These are phyloP conservation scores for Hippocampus barbouri DNA, from an alignment of 2,113 vertebrate genomes.

Conservation along the genomic window DNA sequence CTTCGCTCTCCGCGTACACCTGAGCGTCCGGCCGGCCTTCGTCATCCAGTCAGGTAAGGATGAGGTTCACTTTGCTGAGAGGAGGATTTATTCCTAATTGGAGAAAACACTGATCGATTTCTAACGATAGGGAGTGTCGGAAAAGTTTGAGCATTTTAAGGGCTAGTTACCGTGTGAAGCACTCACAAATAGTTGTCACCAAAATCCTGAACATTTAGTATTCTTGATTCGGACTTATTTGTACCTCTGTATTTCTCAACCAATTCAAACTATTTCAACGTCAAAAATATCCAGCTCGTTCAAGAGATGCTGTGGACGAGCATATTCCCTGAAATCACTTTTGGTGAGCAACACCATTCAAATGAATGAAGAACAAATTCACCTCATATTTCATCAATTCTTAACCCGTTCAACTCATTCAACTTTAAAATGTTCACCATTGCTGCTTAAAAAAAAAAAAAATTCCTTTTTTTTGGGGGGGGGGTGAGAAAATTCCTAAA, in stretches of 20 bases:
- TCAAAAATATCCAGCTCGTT: neutral
- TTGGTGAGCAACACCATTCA: no score
- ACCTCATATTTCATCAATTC: neutral
- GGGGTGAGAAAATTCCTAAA: neutral
- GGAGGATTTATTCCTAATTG: neutral
- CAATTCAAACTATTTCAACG: neutral
- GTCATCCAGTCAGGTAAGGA: constrained; percentile 56
- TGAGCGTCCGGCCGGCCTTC: constrained; percentile 39
- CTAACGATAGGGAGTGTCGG: neutral
- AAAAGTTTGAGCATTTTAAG: neutral
- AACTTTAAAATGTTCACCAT: no score
- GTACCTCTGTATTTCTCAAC: neutral
- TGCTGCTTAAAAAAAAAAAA: no score
- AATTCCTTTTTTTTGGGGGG: neutral
- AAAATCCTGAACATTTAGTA: neutral
- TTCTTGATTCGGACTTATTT: neutral
- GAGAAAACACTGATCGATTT: neutral
- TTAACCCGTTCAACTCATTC: neutral
- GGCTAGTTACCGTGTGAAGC: neutral
- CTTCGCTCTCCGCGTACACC: constrained; percentile 28
- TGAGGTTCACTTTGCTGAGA: neutral
- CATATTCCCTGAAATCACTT: no score
- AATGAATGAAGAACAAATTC: neutral
- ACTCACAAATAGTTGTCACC: neutral
- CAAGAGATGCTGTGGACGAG: no score